Conservation (phyloP, 2,797 vertebrate genomes). For the Gadopsis bispinosus region DNA sequence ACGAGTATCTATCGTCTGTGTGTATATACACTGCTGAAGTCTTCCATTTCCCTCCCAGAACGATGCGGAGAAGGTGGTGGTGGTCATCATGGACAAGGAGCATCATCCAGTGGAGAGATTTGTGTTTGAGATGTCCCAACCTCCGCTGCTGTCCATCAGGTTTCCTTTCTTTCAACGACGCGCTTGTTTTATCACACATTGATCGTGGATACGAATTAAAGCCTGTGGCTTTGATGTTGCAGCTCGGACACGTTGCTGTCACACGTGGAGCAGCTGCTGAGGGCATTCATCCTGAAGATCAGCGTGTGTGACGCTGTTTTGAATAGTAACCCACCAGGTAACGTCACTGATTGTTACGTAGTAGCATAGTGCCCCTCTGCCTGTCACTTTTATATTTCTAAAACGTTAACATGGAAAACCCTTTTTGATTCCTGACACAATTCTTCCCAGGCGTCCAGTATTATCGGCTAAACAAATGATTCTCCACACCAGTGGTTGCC, state of each 20-base stretch:
- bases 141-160: slow-evolving; percentile 94
- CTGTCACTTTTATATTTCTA: neutral
- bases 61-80: slow-evolving; percentile 96
- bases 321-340: slow-evolving; percentile 97
- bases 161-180: slow-evolving; percentile 48
- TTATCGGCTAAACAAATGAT: neutral
- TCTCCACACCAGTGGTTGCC: neutral
- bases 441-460: neutral
- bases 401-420: no score
- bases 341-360: neutral
- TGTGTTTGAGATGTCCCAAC: slow-evolving; percentile 98
- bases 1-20: neutral
- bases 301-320: slow-evolving; percentile 97
- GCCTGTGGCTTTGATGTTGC: slow-evolving; percentile 36
- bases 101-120: slow-evolving; percentile 98
- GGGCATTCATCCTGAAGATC: slow-evolving; percentile 98
- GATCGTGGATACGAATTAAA: neutral
- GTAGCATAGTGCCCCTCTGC: neutral
- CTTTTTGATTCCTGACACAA: neutral
- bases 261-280: slow-evolving; percentile 95
- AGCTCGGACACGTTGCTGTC: slow-evolving; percentile 94
- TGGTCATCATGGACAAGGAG: slow-evolving; percentile 98
- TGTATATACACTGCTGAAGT: neutral
- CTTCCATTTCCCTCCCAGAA: slow-evolving; percentile 83
- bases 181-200: neutral